Conservation (phyloP, 2,888 invertebrate genomes). For the Cryptosula pallasiana region DNA sequence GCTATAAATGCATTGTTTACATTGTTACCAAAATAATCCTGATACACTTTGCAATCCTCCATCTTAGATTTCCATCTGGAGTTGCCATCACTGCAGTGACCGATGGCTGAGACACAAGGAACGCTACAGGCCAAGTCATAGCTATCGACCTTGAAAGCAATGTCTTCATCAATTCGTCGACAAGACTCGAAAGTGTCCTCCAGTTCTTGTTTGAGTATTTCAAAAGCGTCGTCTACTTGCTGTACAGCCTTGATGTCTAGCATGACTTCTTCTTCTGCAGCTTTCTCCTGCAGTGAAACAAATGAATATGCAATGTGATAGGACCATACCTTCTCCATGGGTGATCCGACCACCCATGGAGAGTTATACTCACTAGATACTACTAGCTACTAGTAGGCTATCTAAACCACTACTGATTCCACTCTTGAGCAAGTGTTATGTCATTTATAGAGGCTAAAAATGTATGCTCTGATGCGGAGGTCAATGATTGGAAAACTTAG, state of each 20-base stretch:
- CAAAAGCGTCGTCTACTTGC: slow-evolving; percentile 42
- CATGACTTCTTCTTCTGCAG: slow-evolving; percentile 31
- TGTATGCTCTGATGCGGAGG: too few species aligned
- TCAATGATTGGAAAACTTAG: too few species aligned
- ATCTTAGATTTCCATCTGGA: slow-evolving; percentile 44
- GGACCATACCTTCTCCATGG: too few species aligned
- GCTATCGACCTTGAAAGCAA: slow-evolving; percentile 37
- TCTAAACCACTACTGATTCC: too few species aligned
- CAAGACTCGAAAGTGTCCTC: slow-evolving; percentile 41
- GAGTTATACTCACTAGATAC: too few species aligned
- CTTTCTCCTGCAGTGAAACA: slow-evolving; percentile 25
- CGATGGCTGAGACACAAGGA: slow-evolving; percentile 18
- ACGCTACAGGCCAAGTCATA: slow-evolving; percentile 24
- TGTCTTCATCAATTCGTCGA: slow-evolving; percentile 35
- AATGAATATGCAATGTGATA: too few species aligned
- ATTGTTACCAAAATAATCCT: slow-evolving; percentile 47
- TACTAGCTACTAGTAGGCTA: too few species aligned
- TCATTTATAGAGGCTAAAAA: too few species aligned
- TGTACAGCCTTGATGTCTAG: slow-evolving; percentile 31
- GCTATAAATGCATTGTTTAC: slow-evolving; percentile 43
- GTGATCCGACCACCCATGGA: too few species aligned
- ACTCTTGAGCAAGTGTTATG: too few species aligned
- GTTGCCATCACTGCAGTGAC: slow-evolving; percentile 37
- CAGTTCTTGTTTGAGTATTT: slow-evolving; percentile 41
- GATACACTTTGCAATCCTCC: slow-evolving; percentile 47